Evolutionary conservation across 2,113 vertebrate species (phyloP), one percentile per base, ranked within the genome.

Genomic region (Melanerpes aurifrons): DNA sequence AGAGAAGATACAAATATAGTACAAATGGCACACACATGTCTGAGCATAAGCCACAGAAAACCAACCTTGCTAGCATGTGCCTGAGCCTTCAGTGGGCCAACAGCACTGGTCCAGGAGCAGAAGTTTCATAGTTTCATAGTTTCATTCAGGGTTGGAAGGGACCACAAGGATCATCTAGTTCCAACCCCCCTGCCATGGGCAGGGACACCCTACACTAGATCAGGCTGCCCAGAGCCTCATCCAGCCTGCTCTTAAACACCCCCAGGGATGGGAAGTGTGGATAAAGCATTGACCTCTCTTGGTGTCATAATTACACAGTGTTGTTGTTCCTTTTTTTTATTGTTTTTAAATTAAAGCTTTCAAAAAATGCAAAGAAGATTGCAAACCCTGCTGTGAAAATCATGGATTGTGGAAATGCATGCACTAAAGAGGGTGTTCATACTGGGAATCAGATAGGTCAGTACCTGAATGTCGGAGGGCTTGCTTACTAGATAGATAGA

Each of bases 41-140:
- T 63, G 72, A 56, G 43, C 53, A 70, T 14, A n/a, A 70, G 20
- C 40, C 29, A 2, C 4, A 54, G 90, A 45, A 12, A 63, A 35
- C 9, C 45, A 70, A 0, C 43, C 56, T 67, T 2, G 0, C 25
- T 3, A 47, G 22, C 29, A 11, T 0, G 2, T 79, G 32, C 58
- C 68, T 58, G 56, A 64, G 37, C 4, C 85, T 71, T 9, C 43
- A 68, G 4, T 0, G 14, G 12, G 10, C 28, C 1, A 3, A 40
- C 56, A 32, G 31, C 20, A 67, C 16, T 0, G 1, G 16, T 22
- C 37, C 32, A 40, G 37, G n/a, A 61, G 20, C 10, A 59, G 22
- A 18, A n/a, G n/a, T n/a, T n/a, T n/a, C n/a, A n/a, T n/a, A n/a
- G n/a, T n/a, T n/a, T n/a, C n/a, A n/a, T n/a, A n/a, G n/a, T n/a